These are phyloP conservation scores for Platysternon megacephalum DNA, from an alignment of 2,113 vertebrate genomes.

Conservation along the genomic window DNA sequence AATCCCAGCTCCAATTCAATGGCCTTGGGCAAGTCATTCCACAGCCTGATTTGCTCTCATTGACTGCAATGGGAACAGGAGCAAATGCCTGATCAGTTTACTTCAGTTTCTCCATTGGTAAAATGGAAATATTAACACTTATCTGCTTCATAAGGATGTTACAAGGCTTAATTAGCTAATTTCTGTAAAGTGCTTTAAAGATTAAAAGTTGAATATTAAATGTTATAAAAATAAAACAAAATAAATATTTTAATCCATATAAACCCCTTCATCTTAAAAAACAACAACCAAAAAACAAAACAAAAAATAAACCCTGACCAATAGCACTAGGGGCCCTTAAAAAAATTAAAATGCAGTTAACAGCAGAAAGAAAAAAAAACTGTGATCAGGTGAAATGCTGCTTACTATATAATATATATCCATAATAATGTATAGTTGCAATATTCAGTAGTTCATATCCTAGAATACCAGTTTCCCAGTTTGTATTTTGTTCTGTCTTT, in stretches of 20 bases:
- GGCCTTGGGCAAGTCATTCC: background rate
- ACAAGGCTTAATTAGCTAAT: background rate
- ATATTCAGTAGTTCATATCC: background rate
- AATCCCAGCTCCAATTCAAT: background rate
- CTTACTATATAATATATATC: background rate
- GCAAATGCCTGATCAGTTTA: background rate
- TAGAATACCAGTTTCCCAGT: background rate
- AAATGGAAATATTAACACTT: background rate
- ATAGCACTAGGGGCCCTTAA: background rate
- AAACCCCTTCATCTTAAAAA: background rate
- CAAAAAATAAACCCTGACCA: too few relatives aligned
- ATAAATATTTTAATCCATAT: background rate
- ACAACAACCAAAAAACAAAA: background rate
- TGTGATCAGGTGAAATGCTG: background rate
- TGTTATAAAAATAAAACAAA: background rate
- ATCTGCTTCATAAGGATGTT: background rate
- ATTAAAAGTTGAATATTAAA: background rate
- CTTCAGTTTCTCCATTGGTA: background rate
- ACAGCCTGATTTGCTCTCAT: background rate
- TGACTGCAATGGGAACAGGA: background rate
- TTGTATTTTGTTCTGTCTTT: background rate
- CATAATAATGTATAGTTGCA: background rate
- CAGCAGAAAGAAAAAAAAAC: background rate
- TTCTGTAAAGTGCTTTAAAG: background rate
- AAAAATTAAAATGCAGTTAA: background rate